Conservation (phyloP, 2,113 vertebrate species). For the Corythaeola cristata region DNA sequence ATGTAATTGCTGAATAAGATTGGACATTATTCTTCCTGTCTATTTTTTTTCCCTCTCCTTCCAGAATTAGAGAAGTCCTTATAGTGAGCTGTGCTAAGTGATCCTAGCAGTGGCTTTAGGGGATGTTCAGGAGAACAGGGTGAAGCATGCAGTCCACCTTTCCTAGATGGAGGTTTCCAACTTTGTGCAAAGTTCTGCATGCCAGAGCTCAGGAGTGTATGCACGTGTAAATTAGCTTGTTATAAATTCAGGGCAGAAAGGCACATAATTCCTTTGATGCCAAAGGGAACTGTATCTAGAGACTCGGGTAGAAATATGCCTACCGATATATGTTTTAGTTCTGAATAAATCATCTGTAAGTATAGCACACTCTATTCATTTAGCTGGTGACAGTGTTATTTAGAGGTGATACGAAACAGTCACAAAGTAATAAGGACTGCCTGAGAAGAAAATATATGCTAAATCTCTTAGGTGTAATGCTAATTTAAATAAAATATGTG, state of each 20-base stretch:
- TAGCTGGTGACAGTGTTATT: conserved; percentile 34
- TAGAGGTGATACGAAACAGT: background rate
- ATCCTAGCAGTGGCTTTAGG: background rate
- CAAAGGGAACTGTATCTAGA: background rate
- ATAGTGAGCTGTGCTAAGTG: background rate
- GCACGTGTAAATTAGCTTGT: background rate
- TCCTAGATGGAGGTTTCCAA: background rate
- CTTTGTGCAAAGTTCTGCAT: background rate
- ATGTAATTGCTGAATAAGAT: background rate
- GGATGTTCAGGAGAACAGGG: background rate
- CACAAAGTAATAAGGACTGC: conserved; percentile 16
- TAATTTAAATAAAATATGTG: conserved; percentile 39
- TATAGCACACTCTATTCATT: background rate
- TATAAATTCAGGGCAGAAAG: conserved; percentile 21
- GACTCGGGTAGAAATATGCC: background rate
- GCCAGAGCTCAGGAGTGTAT: background rate
- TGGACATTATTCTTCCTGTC: background rate
- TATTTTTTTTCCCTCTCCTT: background rate
- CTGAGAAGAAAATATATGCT: conserved; percentile 36
- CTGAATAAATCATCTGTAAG: conserved; percentile 24
- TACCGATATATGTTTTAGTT: conserved; percentile 6
- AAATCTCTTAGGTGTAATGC: conserved; percentile 37
- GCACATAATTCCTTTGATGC: background rate
- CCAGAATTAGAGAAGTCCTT: background rate
- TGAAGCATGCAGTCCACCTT: background rate